Percentiles rank a stretch among this genome's conserved stretches.
phyloP scores from a whole-genome alignment of 2,888 invertebrate genomes.

The Chrysotoxum bicinctum region DNA sequence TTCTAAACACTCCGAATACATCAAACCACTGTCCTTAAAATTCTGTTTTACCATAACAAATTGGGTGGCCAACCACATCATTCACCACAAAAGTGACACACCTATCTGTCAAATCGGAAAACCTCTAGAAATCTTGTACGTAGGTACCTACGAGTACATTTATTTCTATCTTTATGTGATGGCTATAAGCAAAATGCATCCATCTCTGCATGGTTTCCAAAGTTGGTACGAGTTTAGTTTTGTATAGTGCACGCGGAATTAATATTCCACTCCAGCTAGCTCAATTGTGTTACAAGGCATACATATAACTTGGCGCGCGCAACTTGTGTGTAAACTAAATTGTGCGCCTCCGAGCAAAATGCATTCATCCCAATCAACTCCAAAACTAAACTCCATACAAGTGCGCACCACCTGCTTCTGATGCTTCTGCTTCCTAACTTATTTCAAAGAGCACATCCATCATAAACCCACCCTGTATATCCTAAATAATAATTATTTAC shows the following conservation, averaged over 20 bases:
- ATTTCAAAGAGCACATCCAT: slow-evolving; percentile 71
- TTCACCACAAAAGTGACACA: slow-evolving; percentile 66
- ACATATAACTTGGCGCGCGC: slow-evolving; percentile 10
- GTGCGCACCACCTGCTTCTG: slow-evolving; percentile 68
- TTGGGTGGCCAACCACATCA: slow-evolving; percentile 71
- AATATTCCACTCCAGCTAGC: slow-evolving; percentile 41
- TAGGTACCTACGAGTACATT: too few species aligned
- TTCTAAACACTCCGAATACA: slow-evolving; percentile 4
- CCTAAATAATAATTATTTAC: slow-evolving; percentile 67
- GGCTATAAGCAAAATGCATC: slow-evolving; percentile 42
- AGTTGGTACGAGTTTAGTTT: background rate
- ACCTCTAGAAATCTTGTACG: too few species aligned
- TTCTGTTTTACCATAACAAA: slow-evolving; percentile 39
- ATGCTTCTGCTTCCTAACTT: slow-evolving; percentile 50
- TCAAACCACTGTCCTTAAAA: background rate
- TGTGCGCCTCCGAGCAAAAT: slow-evolving; percentile 46
- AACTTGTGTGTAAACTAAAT: slow-evolving; percentile 45
- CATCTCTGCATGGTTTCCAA: slow-evolving; percentile 23
- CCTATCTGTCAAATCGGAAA: slow-evolving; percentile 68
- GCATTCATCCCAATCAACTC: slow-evolving; percentile 28
- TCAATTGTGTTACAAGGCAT: slow-evolving; percentile 37
- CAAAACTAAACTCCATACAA: slow-evolving; percentile 29
- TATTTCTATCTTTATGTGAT: slow-evolving; percentile 3
- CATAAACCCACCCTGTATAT: slow-evolving; percentile 62
- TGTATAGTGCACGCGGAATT: slow-evolving; percentile 37